phyloP scores from a whole-genome alignment of 1,140 invertebrate species.

The Harpegnathos saltator region DNA sequence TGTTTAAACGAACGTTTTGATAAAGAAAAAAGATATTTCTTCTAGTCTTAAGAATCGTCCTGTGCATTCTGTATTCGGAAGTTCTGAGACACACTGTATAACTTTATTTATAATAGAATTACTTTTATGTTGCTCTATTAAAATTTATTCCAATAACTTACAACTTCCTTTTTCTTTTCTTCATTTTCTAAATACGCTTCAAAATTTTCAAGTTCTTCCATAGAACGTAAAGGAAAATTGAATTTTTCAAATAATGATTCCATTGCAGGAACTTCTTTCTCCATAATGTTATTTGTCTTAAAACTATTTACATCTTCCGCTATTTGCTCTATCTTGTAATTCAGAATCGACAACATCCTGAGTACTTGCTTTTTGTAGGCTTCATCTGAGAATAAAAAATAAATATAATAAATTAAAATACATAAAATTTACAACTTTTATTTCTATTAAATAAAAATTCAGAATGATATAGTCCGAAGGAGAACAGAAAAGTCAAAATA shows the following conservation, averaged over 20 bases:
- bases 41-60: no score
- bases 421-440: no score
- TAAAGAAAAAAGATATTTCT: no score
- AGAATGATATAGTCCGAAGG: no score
- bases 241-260: conserved; percentile 20
- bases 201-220: conserved; percentile 8
- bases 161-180: conserved; percentile 1
- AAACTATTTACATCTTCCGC: conserved; percentile 3
- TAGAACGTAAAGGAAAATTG: not conserved
- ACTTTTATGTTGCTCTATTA: not conserved
- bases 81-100: no score
- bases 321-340: conserved; percentile 1
- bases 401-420: no score
- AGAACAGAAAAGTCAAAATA: no score
- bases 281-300: not conserved
- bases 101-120: no score
- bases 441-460: no score
- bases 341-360: not conserved
- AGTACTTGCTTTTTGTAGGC: not conserved
- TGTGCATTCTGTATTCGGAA: no score
- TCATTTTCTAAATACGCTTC: conserved; percentile 26
- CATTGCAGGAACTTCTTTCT: not conserved
- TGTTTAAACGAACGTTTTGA: no score
- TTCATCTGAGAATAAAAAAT: conserved; percentile 1
- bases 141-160: conserved; percentile 3